These are phyloP conservation scores for Cisticola juncidis DNA, from an alignment of 2,113 vertebrate genomes.

Conservation along the genomic window DNA sequence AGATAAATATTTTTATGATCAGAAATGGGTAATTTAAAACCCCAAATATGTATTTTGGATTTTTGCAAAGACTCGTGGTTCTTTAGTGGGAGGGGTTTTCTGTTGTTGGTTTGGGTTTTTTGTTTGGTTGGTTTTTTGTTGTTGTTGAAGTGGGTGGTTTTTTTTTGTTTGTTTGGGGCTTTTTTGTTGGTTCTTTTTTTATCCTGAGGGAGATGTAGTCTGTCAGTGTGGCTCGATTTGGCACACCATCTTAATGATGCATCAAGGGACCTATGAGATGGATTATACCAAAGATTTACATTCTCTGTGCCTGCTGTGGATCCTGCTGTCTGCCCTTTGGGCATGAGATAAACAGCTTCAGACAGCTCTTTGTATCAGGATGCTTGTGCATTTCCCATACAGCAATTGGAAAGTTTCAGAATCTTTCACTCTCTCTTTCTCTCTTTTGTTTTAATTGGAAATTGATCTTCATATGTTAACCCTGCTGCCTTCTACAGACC, in stretches of 20 bases:
- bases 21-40: neutral
- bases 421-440: neutral
- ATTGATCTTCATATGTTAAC: neutral
- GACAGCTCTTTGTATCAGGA: neutral
- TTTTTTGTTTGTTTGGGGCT: neutral
- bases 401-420: neutral
- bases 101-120: neutral
- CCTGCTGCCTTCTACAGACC: neutral
- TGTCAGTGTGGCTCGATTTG: neutral
- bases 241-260: constrained; percentile 35
- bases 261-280: neutral
- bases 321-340: neutral
- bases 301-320: neutral
- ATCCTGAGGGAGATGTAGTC: neutral
- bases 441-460: neutral
- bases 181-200: neutral
- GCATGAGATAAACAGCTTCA: constrained; percentile 2
- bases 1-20: neutral
- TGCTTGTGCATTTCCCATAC: neutral
- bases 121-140: neutral
- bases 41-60: neutral
- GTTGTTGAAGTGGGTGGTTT: neutral
- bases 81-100: neutral
- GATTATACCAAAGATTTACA: neutral
- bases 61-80: neutral